Base-by-base conservation (phyloP, 1,140 invertebrate species). In the Nilaparvata lugens region DNA sequence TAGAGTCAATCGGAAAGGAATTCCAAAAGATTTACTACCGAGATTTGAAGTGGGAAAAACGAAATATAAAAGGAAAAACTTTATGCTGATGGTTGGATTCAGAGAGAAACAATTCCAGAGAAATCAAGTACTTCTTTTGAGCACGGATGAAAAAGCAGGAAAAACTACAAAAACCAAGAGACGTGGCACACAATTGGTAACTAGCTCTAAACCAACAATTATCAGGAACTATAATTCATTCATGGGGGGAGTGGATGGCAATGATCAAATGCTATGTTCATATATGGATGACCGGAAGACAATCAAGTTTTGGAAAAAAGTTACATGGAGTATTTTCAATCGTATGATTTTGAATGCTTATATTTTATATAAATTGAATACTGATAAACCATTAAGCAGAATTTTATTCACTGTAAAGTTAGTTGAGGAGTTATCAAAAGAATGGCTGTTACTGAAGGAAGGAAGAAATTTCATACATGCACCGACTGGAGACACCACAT, bases 321-420 rank as follows among this genome's bases (percentile, higher is more conserved):
- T 68, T 24, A 58, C 64, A 43, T 65, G 68, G n/a, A 56, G 62
- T 58, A 61, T 67, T 58, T 65, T 68, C 59, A 57, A 56, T 28
- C 62, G 35, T n/a, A 57, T 57, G 55, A 18, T 57, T 40, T 14
- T 57, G 14, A 57, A 57, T 43, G 11, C 14, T 6, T 57, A 9
- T 21, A 42, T 42, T 14, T 38, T 57, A 16, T 57, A 57, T 19
- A 57, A 42, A 18, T 14, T 42, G 16, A 57, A 57, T 19, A 42
- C 55, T 24, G 56, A 58, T 31, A 58, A 48, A 45, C 14, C 19
- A 16, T 19, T 45, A 5, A 16, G 11, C 14, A 45, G 42, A 67
- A 48, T 31, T 48, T 48, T 24, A 58, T 48, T 48, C 42, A 45
- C 19, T 45, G 42, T 11, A 19, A 19, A n/a, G 19, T 19, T 45